These are phyloP conservation scores for Phytoseiulus persimilis DNA, from an alignment of 2,888 invertebrate species.

Conservation along the genomic window DNA sequence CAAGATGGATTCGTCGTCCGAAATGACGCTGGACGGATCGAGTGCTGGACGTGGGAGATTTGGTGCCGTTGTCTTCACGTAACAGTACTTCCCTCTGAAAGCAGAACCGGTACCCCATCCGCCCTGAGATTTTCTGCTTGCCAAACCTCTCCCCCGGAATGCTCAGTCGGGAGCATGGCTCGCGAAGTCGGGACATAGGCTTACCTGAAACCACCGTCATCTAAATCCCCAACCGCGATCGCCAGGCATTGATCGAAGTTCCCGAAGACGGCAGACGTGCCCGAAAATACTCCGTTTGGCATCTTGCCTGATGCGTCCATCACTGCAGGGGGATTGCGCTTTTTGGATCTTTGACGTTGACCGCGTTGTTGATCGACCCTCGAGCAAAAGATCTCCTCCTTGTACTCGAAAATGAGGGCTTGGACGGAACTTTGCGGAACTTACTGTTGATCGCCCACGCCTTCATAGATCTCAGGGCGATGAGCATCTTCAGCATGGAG, in stretches of 20 bases:
- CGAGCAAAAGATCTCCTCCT: too few relatives aligned
- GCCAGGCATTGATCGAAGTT: constrained; percentile 18
- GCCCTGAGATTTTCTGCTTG: background rate
- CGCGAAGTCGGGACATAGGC: background rate
- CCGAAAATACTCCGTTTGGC: constrained; percentile 17
- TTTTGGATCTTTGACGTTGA: too few relatives aligned
- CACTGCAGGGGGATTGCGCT: background rate
- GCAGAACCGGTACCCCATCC: background rate
- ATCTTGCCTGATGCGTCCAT: constrained; percentile 18
- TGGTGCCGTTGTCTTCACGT: constrained; percentile 27
- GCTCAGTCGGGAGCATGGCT: background rate
- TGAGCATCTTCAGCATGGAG: constrained; percentile 17
- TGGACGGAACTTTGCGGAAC: background rate
- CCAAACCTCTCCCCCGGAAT: background rate
- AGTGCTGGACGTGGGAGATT: constrained; percentile 20
- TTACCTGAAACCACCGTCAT: constrained; percentile 30
- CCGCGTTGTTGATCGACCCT: background rate
- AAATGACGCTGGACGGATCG: background rate
- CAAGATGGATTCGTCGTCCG: constrained; percentile 9
- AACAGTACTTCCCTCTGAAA: constrained; percentile 22
- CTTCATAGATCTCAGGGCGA: constrained; percentile 17
- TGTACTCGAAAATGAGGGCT: too few relatives aligned
- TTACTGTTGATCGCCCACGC: constrained; percentile 29
- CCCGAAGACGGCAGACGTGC: background rate
- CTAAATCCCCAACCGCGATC: background rate